These are phyloP conservation scores for Crotalus tigris DNA, from an alignment of 2,113 vertebrate genomes.

Conservation along the genomic window DNA sequence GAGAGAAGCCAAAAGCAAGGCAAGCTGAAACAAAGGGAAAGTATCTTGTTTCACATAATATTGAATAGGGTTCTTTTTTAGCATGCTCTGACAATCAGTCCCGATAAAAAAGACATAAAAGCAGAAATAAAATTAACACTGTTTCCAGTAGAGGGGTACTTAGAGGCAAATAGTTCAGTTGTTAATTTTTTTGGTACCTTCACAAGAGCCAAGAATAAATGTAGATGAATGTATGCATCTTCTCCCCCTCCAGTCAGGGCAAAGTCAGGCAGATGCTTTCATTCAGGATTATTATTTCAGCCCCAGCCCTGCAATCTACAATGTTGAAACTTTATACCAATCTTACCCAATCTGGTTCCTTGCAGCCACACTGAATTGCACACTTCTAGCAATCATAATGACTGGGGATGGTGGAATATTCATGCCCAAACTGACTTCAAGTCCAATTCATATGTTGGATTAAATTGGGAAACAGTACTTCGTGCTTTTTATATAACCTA, in stretches of 20 bases:
- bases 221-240: not conserved
- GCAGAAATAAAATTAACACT: not conserved
- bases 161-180: not conserved
- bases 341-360: not conserved
- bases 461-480: not conserved
- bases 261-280: slow-evolving; percentile 31
- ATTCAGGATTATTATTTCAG: not conserved
- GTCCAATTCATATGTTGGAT: not conserved
- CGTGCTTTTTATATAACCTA: not conserved
- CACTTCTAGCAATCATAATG: not conserved
- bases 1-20: not conserved
- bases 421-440: not conserved
- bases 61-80: not conserved
- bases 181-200: not conserved
- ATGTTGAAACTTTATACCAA: not conserved
- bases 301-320: not conserved
- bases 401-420: not conserved
- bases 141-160: not conserved
- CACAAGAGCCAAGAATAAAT: not conserved
- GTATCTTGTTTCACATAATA: not conserved
- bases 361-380: not conserved
- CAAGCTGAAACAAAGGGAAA: not conserved
- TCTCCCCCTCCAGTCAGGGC: not conserved
- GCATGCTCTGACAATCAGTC: not conserved
- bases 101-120: not conserved